phyloP scores from a whole-genome alignment of 2,113 vertebrate species.

The Cavia aperea region DNA sequence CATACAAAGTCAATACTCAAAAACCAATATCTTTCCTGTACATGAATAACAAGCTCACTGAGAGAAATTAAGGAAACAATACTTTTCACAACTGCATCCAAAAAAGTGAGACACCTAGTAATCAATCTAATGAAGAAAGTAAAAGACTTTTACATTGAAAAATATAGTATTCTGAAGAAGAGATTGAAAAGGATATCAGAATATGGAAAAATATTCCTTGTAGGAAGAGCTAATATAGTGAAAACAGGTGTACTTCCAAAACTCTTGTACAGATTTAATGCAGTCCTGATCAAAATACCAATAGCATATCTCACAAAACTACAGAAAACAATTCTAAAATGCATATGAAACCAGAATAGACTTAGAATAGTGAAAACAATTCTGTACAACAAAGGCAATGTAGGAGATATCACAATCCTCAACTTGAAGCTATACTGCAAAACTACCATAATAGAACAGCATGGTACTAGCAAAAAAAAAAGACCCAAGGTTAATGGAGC shows the following conservation, averaged over 20 bases:
- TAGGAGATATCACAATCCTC: background rate
- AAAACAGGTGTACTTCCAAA: background rate
- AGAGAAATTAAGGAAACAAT: background rate
- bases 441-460: background rate
- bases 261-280: background rate
- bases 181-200: background rate
- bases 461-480: background rate
- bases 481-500: too few species aligned
- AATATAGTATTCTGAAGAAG: background rate
- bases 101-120: background rate
- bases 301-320: background rate
- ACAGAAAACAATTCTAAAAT: background rate
- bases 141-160: background rate
- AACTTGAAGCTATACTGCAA: background rate
- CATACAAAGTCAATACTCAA: background rate
- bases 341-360: background rate
- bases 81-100: background rate
- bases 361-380: background rate
- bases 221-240: background rate
- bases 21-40: background rate
- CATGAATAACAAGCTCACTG: background rate
- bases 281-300: background rate
- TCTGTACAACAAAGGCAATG: background rate
- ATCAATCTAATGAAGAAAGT: background rate
- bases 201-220: background rate